Evolutionary conservation across 2,113 vertebrate genomes (phyloP).

Genomic region (Caranx ignobilis): DNA sequence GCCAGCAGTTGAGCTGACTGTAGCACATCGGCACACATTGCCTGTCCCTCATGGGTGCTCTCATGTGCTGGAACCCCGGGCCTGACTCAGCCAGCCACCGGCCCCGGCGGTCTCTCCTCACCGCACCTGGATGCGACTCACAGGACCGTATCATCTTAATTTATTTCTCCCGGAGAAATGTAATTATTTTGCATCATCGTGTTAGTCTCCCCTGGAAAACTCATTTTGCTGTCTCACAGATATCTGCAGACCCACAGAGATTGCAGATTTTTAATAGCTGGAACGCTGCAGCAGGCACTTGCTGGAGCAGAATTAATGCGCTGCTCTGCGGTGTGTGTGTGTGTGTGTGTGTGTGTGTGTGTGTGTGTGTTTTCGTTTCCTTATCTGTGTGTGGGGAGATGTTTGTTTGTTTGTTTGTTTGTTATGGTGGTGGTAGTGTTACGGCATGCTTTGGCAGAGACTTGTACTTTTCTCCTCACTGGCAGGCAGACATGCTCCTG

Average conservation of each 20-base stretch:
- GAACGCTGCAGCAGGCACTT: constrained; percentile 43
- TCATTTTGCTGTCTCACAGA: constrained; percentile 48
- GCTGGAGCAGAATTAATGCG: constrained; percentile 51
- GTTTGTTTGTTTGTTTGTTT: constrained; percentile 48
- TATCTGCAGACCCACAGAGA: constrained; percentile 47
- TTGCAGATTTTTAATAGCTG: constrained; percentile 53
- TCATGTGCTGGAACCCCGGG: constrained; percentile 36
- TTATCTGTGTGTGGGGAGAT: neutral
- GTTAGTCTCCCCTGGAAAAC: constrained; percentile 41
- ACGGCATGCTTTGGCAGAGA: constrained; percentile 49
- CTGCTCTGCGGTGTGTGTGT: constrained; percentile 7
- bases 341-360: constrained; percentile 5
- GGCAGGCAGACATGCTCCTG: constrained; percentile 68
- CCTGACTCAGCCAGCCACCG: constrained; percentile 63
- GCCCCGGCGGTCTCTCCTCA: neutral
- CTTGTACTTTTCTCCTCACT: constrained; percentile 38
- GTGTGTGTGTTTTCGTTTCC: neutral
- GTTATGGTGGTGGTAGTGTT: constrained; percentile 39
- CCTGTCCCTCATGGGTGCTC: constrained; percentile 28
- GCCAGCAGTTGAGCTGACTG: constrained; percentile 53
- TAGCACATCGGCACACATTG: constrained; percentile 50
- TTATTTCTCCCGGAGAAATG: constrained; percentile 45
- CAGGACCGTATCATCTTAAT: constrained; percentile 27
- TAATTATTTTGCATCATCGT: constrained; percentile 55
- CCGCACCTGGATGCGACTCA: constrained; percentile 53